phyloP scores from a whole-genome alignment of 2,888 invertebrate genomes.

The Clostera curtula region DNA sequence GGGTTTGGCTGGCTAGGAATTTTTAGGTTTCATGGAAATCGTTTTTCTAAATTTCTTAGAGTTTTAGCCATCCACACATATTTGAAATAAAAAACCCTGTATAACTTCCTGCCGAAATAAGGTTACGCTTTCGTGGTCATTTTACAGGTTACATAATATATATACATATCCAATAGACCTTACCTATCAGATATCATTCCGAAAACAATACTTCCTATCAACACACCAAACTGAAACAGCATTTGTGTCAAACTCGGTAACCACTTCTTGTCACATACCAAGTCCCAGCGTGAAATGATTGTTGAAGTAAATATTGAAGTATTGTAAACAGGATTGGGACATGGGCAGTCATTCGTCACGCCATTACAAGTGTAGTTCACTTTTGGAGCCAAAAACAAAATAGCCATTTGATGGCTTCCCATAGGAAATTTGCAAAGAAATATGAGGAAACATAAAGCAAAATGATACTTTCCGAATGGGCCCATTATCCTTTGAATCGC shows the following conservation, averaged over 20 bases:
- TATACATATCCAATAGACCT: slow-evolving; percentile 40
- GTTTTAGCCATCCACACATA: too few species aligned
- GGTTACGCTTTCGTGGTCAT: too few species aligned
- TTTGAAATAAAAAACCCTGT: too few species aligned
- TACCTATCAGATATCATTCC: slow-evolving; percentile 86
- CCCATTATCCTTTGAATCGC: slow-evolving; percentile 58
- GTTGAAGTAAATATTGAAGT: slow-evolving; percentile 79
- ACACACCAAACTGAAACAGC: slow-evolving; percentile 83
- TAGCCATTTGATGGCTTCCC: slow-evolving; percentile 69
- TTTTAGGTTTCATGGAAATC: too few species aligned
- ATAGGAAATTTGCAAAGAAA: slow-evolving; percentile 63
- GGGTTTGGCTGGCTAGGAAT: too few species aligned
- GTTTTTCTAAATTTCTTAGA: too few species aligned
- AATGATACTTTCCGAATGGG: slow-evolving; percentile 69
- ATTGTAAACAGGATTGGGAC: slow-evolving; percentile 75
- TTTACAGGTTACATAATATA: too few species aligned
- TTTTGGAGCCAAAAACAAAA: slow-evolving; percentile 65
- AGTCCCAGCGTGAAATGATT: slow-evolving; percentile 83
- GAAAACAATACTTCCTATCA: slow-evolving; percentile 82
- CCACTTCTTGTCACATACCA: slow-evolving; percentile 80
- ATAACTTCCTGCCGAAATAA: too few species aligned
- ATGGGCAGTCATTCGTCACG: slow-evolving; percentile 63
- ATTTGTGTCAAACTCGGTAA: slow-evolving; percentile 82
- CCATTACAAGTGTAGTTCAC: slow-evolving; percentile 28
- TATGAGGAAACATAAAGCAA: slow-evolving; percentile 30